phyloP scores from a whole-genome alignment of 2,113 vertebrate genomes.

The Lucifuga dentata region DNA sequence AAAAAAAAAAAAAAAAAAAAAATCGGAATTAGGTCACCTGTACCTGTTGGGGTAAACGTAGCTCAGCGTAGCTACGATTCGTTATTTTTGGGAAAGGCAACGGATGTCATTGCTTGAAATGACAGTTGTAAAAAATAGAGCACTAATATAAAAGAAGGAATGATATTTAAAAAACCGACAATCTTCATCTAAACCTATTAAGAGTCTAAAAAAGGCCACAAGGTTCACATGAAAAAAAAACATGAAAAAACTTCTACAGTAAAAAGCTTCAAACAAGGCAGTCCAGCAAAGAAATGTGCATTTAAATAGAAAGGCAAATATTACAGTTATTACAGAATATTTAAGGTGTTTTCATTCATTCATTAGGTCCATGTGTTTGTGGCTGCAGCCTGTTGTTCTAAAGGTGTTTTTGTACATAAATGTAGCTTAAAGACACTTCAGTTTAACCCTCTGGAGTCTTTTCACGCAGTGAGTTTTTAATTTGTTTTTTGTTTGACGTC shows the following conservation, averaged over 20 bases:
- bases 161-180: constrained; percentile 69
- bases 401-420: neutral
- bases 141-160: constrained; percentile 69
- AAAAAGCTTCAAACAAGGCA: constrained; percentile 65
- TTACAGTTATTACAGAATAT: constrained; percentile 68
- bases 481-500: too few species aligned
- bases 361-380: constrained; percentile 56
- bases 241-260: constrained; percentile 58
- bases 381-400: neutral
- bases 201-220: constrained; percentile 75
- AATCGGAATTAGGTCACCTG: too few species aligned
- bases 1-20: too few species aligned
- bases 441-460: neutral
- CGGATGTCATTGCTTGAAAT: constrained; percentile 54
- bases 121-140: constrained; percentile 58
- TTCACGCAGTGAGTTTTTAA: too few species aligned
- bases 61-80: constrained; percentile 55
- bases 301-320: constrained; percentile 75
- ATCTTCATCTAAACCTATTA: constrained; percentile 58
- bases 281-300: constrained; percentile 70
- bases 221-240: constrained; percentile 69
- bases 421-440: constrained; percentile 15
- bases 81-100: constrained; percentile 65
- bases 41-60: too few species aligned
- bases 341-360: constrained; percentile 1